These are phyloP conservation scores for Argyra leucocephala DNA, from an alignment of 2,888 invertebrate species.

Conservation along the genomic window DNA sequence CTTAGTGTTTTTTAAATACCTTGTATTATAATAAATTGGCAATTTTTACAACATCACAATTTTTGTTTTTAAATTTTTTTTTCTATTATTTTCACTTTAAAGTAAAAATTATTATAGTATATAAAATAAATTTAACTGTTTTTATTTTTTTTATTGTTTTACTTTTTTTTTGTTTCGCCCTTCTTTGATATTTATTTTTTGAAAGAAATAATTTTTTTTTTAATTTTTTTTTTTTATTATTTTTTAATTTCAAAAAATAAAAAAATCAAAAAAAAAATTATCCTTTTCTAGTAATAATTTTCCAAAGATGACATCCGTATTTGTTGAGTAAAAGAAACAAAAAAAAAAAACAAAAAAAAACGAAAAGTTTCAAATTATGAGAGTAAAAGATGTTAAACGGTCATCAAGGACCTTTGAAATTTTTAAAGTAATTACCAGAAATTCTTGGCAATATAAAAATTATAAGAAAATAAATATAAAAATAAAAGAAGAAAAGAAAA, in stretches of 20 bases:
- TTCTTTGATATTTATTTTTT: background rate
- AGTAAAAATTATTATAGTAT: slow-evolving; percentile 1
- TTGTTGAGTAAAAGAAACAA: background rate
- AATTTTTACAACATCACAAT: no score
- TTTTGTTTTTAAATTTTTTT: background rate
- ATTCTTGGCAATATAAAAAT: slow-evolving; percentile 1
- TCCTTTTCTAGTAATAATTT: slow-evolving; percentile 6
- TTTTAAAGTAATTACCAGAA: background rate
- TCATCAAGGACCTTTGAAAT: slow-evolving; percentile 4
- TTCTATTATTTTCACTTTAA: background rate
- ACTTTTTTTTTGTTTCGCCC: background rate
- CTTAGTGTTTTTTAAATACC: no score
- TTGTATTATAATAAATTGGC: no score
- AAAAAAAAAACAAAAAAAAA: background rate
- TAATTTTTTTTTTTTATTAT: background rate
- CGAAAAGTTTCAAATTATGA: background rate
- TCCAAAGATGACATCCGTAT: background rate
- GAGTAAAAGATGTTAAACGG: slow-evolving; percentile 6
- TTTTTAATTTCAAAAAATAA: background rate
- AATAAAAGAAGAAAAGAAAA: no score
- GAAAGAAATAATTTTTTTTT: background rate
- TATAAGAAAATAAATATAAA: background rate
- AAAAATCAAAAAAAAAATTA: background rate
- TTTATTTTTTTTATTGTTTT: background rate
- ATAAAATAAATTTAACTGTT: background rate